These are phyloP conservation scores for Platichthys flesus DNA, from an alignment of 2,113 vertebrate genomes.

Conservation along the genomic window DNA sequence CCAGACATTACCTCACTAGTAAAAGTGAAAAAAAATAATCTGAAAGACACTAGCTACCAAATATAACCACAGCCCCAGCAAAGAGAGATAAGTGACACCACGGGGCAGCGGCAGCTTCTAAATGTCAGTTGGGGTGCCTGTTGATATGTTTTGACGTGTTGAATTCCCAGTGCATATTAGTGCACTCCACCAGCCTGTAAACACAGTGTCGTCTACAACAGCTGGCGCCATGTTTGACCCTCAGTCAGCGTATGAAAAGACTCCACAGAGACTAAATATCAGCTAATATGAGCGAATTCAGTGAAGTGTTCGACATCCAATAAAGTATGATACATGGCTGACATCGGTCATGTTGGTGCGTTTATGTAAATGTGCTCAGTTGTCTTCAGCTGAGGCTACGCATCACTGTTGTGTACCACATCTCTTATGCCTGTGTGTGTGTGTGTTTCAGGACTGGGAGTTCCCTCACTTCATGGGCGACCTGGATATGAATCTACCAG, in stretches of 20 bases:
- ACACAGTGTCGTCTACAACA: slow-evolving; percentile 31
- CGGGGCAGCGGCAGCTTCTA: slow-evolving; percentile 37
- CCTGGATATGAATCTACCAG: slow-evolving; percentile 96
- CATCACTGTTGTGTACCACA: no score
- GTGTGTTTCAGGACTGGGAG: slow-evolving; percentile 90
- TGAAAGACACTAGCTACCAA: neutral
- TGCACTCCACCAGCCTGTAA: slow-evolving; percentile 52
- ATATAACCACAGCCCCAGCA: neutral
- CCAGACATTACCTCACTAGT: neutral
- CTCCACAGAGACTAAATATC: slow-evolving; percentile 54
- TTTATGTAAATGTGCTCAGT: slow-evolving; percentile 28
- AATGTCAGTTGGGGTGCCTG: slow-evolving; percentile 50
- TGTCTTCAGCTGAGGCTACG: neutral
- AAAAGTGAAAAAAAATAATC: neutral
- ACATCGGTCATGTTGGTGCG: slow-evolving; percentile 19
- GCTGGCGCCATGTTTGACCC: slow-evolving; percentile 59
- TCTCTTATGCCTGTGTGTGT: neutral
- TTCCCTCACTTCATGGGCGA: slow-evolving; percentile 99
- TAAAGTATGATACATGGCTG: slow-evolving; percentile 17
- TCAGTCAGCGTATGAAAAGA: slow-evolving; percentile 29
- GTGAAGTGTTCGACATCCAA: slow-evolving; percentile 39
- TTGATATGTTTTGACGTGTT: slow-evolving; percentile 67
- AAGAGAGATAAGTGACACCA: slow-evolving; percentile 29
- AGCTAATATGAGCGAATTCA: slow-evolving; percentile 50
- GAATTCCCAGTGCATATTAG: slow-evolving; percentile 52